phyloP scores from a whole-genome alignment of 2,113 vertebrate species.

The Colossoma macropomum region DNA sequence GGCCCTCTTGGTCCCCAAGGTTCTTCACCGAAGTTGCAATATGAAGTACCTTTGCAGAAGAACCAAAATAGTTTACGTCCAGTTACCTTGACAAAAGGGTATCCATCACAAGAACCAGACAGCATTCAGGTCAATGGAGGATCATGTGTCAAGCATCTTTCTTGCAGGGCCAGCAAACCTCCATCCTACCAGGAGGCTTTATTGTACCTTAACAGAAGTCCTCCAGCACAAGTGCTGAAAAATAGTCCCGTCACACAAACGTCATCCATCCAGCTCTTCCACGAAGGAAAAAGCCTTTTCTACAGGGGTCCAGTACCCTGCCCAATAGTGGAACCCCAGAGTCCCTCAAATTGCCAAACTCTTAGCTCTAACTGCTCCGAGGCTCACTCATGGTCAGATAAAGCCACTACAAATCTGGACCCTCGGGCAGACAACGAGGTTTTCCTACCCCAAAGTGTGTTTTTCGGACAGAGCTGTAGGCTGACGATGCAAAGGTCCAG shows the following conservation, averaged over 20 bases:
- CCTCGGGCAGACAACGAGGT: conserved; percentile 31
- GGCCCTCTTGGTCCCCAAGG: conserved; percentile 65
- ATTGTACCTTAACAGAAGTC: conserved; percentile 62
- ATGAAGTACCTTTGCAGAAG: conserved; percentile 11
- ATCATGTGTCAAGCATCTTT: conserved; percentile 18
- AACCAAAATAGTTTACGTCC: background rate
- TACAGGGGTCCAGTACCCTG: conserved; percentile 59
- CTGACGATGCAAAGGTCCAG: conserved; percentile 66
- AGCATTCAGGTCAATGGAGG: background rate
- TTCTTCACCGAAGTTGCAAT: conserved; percentile 23
- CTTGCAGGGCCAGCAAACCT: conserved; percentile 56
- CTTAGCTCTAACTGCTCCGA: conserved; percentile 56
- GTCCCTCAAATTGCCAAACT: conserved; percentile 35
- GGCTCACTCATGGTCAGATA: conserved; percentile 17
- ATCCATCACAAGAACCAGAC: conserved; percentile 19
- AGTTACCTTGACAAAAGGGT: background rate
- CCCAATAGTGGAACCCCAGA: conserved; percentile 62
- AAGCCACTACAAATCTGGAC: conserved; percentile 22
- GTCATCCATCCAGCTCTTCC: background rate
- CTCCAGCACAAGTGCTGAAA: conserved; percentile 43
- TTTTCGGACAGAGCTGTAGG: conserved; percentile 72
- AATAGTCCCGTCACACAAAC: background rate
- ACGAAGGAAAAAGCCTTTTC: conserved; percentile 46
- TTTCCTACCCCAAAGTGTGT: conserved; percentile 69
- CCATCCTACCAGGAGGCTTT: conserved; percentile 72